phyloP scores from a whole-genome alignment of 1,140 invertebrate species.

The Eciton burchellii region DNA sequence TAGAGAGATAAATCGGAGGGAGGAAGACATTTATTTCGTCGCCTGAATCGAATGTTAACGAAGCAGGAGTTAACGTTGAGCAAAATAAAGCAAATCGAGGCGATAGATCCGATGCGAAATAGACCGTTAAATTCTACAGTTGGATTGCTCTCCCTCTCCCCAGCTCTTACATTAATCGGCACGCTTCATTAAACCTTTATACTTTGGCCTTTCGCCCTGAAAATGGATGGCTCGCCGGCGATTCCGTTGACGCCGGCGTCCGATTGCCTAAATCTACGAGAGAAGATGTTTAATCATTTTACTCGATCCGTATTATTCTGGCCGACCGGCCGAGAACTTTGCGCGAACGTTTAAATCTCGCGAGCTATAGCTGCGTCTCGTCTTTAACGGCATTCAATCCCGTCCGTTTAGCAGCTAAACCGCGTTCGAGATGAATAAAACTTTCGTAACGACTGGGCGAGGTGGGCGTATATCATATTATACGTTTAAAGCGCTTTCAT shows the following conservation, averaged over 20 bases:
- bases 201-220: slow-evolving; percentile 6
- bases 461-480: slow-evolving; percentile 21
- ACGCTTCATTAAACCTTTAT: slow-evolving; percentile 55
- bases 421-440: slow-evolving; percentile 33
- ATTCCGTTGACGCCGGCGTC: slow-evolving; percentile 32
- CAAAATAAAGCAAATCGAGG: slow-evolving; percentile 29
- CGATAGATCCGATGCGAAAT: slow-evolving; percentile 55
- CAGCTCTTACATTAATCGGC: slow-evolving; percentile 48
- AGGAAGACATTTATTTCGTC: not conserved
- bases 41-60: slow-evolving; percentile 42
- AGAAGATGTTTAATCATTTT: slow-evolving; percentile 28
- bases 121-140: slow-evolving; percentile 58
- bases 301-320: not conserved
- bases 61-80: slow-evolving; percentile 49
- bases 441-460: slow-evolving; percentile 16
- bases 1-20: not conserved
- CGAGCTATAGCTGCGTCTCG: not conserved
- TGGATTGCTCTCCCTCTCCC: slow-evolving; percentile 26
- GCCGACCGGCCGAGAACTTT: not conserved
- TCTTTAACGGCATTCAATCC: slow-evolving; percentile 1
- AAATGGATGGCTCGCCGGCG: slow-evolving; percentile 33
- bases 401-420: slow-evolving; percentile 8
- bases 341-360: slow-evolving; percentile 3
- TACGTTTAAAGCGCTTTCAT: slow-evolving; percentile 36
- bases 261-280: slow-evolving; percentile 21